Conservation (phyloP, 2,113 vertebrate genomes). For the Danionella cerebrum region DNA sequence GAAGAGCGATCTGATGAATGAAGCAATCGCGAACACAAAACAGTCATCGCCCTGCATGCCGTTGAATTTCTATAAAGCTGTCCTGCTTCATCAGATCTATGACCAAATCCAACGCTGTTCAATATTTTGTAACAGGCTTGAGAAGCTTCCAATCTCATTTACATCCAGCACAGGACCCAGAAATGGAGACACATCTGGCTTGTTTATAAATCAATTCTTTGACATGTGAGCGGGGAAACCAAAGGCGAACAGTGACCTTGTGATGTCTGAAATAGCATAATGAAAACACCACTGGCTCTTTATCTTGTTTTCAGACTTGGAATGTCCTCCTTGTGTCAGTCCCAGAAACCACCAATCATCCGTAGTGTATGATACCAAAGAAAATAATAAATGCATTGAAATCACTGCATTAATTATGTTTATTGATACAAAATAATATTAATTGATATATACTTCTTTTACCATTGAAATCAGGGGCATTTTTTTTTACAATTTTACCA, state of each 20-base stretch:
- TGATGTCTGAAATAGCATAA: neutral
- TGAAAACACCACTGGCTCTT: conserved; percentile 2
- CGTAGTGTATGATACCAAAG: neutral
- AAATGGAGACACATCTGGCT: conserved; percentile 1
- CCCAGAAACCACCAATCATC: neutral
- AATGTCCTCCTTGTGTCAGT: neutral
- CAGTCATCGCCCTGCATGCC: neutral
- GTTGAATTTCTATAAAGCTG: neutral
- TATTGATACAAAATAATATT: too few species aligned
- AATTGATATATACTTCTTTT: too few species aligned
- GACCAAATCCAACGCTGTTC: neutral
- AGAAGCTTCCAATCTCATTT: neutral
- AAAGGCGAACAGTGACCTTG: conserved; percentile 10
- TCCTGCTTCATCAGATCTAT: conserved; percentile 7
- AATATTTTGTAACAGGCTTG: neutral
- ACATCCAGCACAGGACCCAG: neutral
- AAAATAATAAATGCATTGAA: neutral
- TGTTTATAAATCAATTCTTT: conserved; percentile 13
- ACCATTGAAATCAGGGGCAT: too few species aligned
- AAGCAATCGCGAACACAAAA: neutral
- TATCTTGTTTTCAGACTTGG: conserved; percentile 10
- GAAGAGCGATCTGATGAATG: conserved; percentile 4
- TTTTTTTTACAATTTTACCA: too few species aligned
- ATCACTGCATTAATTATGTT: neutral
- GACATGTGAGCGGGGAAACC: neutral